These are phyloP conservation scores for Argya squamiceps DNA, from an alignment of 2,797 vertebrate species.

Conservation along the genomic window DNA sequence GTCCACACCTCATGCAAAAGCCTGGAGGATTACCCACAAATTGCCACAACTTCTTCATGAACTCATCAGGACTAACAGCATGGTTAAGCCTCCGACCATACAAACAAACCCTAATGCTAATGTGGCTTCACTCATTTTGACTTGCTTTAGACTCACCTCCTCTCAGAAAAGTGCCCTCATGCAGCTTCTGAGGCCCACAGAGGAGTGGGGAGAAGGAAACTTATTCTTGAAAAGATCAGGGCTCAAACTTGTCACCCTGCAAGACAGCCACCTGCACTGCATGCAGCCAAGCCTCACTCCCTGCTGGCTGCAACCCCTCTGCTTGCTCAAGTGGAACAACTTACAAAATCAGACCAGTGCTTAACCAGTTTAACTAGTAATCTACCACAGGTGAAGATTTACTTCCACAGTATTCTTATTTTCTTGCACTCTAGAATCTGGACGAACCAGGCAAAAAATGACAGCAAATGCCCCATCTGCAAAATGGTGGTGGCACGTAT, in stretches of 20 bases:
- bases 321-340: not conserved
- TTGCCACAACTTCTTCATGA: not conserved
- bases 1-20: not conserved
- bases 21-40: conserved; percentile 34
- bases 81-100: conserved; percentile 32
- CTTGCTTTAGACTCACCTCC: not conserved
- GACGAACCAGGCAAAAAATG: not conserved
- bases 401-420: not conserved
- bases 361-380: not conserved
- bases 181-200: not conserved
- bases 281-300: not conserved
- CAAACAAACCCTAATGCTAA: not conserved
- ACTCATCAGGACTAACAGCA: not conserved
- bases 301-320: not conserved
- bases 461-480: not conserved
- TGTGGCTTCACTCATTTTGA: conserved; percentile 5
- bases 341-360: not conserved
- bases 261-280: fast-evolving
- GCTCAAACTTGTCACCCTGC: not conserved
- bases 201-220: not conserved
- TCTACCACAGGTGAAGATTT: not conserved
- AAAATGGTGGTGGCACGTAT: fast-evolving
- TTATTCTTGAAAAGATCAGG: not conserved
- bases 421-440: not conserved
- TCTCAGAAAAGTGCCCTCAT: not conserved